These are phyloP conservation scores for Argopecten irradians DNA, from an alignment of 1,140 invertebrate species.

Conservation along the genomic window DNA sequence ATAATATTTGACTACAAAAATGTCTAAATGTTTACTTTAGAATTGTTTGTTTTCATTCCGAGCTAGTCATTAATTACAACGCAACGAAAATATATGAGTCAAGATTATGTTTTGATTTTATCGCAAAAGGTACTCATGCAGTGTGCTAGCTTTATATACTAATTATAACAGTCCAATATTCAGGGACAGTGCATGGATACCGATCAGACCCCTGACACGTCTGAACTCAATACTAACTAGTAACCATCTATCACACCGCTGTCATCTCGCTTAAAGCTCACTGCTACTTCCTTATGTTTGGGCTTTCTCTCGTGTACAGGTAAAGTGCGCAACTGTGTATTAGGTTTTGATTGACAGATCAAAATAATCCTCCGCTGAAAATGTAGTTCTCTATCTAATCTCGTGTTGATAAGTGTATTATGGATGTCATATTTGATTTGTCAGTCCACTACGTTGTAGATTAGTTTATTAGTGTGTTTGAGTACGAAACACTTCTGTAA, in stretches of 20 bases:
- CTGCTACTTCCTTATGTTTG: constrained; percentile 1
- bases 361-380: constrained; percentile 24
- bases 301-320: background rate
- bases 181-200: no score
- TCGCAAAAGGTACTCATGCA: no score
- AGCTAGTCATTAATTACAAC: no score
- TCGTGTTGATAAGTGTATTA: constrained; percentile 31
- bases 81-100: no score
- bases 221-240: background rate
- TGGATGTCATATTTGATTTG: background rate
- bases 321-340: background rate
- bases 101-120: no score
- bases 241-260: background rate
- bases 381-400: constrained; percentile 26
- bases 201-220: background rate
- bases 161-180: no score
- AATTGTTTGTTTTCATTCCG: no score
- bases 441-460: background rate
- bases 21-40: no score
- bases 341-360: background rate
- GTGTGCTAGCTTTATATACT: no score
- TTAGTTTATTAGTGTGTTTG: background rate
- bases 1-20: no score
- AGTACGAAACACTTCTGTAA: constrained; percentile 33
- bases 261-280: background rate